Percentiles rank a stretch among this genome's conserved stretches.
Evolutionary conservation across 2,113 vertebrate genomes (phyloP).

Genomic region (Hepsetus odoe): DNA sequence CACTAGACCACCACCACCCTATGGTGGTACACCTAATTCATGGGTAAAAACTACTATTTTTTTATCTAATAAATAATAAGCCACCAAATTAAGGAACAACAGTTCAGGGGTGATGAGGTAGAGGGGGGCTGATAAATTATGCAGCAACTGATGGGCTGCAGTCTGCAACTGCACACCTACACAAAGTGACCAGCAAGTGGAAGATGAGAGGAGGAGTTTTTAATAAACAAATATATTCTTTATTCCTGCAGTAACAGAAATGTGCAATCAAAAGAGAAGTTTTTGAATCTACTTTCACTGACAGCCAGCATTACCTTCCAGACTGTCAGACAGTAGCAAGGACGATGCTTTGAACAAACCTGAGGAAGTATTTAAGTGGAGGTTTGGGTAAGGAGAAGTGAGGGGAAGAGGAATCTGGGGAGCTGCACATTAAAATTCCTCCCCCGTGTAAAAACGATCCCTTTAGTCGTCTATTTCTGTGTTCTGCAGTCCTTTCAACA

Average conservation of each 20-base stretch:
- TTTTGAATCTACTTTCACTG: neutral
- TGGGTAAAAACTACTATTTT: too few relatives aligned
- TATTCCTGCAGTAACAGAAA: neutral
- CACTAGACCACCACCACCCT: too few relatives aligned
- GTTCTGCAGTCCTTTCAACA: neutral
- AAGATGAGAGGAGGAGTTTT: too few relatives aligned
- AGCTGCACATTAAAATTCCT: neutral
- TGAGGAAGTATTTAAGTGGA: neutral
- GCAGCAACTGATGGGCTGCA: too few relatives aligned
- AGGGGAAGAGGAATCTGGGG: neutral
- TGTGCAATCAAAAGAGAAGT: neutral
- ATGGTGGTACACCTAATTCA: too few relatives aligned
- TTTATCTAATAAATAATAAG: too few relatives aligned
- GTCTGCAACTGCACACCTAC: too few relatives aligned
- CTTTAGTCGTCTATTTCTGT: neutral
- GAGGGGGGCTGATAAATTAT: too few relatives aligned
- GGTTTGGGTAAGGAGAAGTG: neutral
- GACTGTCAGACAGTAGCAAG: neutral
- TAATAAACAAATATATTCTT: too few relatives aligned
- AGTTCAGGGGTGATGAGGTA: too few relatives aligned
- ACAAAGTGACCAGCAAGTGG: too few relatives aligned
- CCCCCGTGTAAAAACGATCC: neutral
- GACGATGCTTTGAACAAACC: neutral
- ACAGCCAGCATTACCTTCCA: neutral
- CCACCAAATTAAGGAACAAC: too few relatives aligned